Evolutionary conservation across 2,797 vertebrate species (phyloP).

Genomic region (Sebastes goodei): DNA sequence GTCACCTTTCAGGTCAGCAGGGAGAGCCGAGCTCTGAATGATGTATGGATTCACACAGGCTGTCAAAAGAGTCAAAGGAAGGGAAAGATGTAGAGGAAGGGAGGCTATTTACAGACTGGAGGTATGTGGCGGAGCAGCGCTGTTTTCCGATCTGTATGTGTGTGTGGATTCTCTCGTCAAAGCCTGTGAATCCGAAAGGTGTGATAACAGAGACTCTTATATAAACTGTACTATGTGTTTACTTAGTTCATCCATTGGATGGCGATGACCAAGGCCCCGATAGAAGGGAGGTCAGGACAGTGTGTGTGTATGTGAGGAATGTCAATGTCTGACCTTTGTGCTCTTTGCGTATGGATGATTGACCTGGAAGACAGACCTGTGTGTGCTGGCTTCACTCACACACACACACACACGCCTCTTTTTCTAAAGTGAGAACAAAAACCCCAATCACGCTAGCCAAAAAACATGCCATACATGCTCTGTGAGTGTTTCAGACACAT

Average conservation of each 20-base stretch:
- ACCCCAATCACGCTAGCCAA: background rate
- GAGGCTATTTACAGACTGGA: conserved; percentile 56
- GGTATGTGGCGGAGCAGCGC: conserved; percentile 42
- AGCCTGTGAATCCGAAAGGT: conserved; percentile 56
- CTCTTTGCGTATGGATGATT: conserved; percentile 50
- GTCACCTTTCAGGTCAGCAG: conserved; percentile 41
- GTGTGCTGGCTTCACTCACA: conserved; percentile 39
- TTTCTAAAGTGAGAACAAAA: conserved; percentile 1
- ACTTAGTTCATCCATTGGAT: conserved; percentile 49
- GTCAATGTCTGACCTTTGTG: conserved; percentile 52
- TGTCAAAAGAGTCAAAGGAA: conserved; percentile 50
- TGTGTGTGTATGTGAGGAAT: conserved; percentile 49
- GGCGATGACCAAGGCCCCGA: conserved; percentile 22
- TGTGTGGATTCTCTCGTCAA: conserved; percentile 1
- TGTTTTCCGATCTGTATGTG: conserved; percentile 19
- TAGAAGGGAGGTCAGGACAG: conserved; percentile 34
- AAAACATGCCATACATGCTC: conserved; percentile 1
- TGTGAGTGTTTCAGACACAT: conserved; percentile 5
- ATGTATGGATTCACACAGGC: conserved; percentile 55
- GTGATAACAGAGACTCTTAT: conserved; percentile 51
- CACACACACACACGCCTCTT: conserved; percentile 22
- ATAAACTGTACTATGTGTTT: conserved; percentile 63
- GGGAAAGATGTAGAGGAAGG: conserved; percentile 48
- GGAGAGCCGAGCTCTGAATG: conserved; percentile 7
- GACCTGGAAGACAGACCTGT: conserved; percentile 48